Evolutionary conservation across 2,888 invertebrate species (phyloP).

Genomic region (Phlogophora meticulosa): DNA sequence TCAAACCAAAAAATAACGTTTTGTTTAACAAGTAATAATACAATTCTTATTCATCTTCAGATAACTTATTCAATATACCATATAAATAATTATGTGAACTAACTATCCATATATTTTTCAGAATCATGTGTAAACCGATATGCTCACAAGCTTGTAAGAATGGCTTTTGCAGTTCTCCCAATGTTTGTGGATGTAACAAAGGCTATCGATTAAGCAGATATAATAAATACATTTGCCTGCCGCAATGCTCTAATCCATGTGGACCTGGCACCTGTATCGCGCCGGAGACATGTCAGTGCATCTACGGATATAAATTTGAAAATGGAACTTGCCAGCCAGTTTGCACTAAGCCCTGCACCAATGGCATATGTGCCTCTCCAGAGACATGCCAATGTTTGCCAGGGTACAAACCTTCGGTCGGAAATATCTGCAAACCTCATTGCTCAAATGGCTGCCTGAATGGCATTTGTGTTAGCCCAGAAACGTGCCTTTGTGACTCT

Average conservation of each 20-base stretch:
- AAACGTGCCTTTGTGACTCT: too few species aligned
- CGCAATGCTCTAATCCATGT: slow-evolving; percentile 32
- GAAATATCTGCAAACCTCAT: slow-evolving; percentile 28
- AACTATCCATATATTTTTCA: slow-evolving; percentile 34
- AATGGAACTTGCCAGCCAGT: slow-evolving; percentile 47
- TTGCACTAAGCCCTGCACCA: slow-evolving; percentile 36
- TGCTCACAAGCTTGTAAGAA: slow-evolving; percentile 18
- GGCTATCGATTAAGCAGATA: slow-evolving; percentile 30
- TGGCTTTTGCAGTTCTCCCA: slow-evolving; percentile 27
- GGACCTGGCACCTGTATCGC: slow-evolving; percentile 40
- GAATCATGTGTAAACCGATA: slow-evolving; percentile 2
- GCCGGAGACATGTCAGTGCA: slow-evolving; percentile 50
- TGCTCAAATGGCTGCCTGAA: slow-evolving; percentile 42
- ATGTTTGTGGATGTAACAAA: slow-evolving; percentile 35
- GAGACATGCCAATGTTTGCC: slow-evolving; percentile 37
- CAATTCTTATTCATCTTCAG: too few species aligned
- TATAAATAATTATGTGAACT: too few species aligned
- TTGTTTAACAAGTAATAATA: too few species aligned
- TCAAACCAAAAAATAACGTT: too few species aligned
- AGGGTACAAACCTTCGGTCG: slow-evolving; percentile 8
- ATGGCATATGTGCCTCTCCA: slow-evolving; percentile 41
- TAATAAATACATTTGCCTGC: slow-evolving; percentile 35
- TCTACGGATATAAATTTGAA: slow-evolving; percentile 29
- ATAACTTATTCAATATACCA: too few species aligned
- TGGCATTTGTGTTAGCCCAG: slow-evolving; percentile 49